A percentile compares a stretch with the other conserved stretches of the same genome.
Conservation (phyloP, 2,797 vertebrate genomes). For the Gymnopithys bicolor region DNA sequence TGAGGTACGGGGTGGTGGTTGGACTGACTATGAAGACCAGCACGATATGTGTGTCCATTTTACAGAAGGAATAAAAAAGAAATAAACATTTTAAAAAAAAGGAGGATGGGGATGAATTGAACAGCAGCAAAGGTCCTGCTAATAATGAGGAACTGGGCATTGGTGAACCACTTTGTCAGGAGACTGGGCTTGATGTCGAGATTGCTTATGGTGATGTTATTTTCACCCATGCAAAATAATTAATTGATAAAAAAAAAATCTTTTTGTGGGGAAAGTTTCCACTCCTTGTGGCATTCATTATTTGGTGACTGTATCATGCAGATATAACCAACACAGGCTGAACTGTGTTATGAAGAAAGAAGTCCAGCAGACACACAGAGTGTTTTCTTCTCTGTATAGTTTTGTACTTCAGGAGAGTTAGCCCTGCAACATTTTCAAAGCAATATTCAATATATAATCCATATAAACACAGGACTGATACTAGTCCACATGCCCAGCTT, state of each 20-base stretch:
- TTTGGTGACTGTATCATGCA: not conserved
- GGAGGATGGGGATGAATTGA: not conserved
- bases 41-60: not conserved
- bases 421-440: not conserved
- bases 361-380: not conserved
- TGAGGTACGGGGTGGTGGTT: rapidly evolving
- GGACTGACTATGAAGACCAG: not conserved
- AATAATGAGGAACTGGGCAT: not conserved
- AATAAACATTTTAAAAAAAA: not conserved
- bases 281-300: not conserved
- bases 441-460: not conserved
- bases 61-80: not conserved
- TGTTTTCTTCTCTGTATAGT: not conserved
- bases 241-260: not conserved
- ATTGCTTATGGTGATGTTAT: not conserved
- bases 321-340: not conserved
- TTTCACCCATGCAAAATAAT: not conserved
- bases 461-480: not conserved
- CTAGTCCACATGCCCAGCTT: not conserved
- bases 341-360: not conserved
- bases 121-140: not conserved
- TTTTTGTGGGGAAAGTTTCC: not conserved
- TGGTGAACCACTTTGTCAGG: not conserved
- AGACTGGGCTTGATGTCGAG: not conserved
- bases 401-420: not conserved